Percentiles rank a stretch among this genome's conserved stretches.
phyloP scores from a whole-genome alignment of 2,888 invertebrate species.

The Eugnorisma glareosa region DNA sequence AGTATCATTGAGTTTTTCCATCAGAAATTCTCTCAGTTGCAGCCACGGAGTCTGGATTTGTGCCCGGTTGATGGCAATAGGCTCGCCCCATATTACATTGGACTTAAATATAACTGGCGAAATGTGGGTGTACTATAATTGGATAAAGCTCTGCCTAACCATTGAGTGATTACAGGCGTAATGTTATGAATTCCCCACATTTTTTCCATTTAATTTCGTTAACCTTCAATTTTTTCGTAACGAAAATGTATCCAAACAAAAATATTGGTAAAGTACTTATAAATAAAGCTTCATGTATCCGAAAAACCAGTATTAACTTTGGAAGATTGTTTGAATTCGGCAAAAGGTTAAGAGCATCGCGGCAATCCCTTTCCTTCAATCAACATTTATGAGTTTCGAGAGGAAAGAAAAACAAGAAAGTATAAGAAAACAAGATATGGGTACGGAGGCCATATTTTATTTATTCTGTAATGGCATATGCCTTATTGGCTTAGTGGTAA shows the following conservation, averaged over 20 bases:
- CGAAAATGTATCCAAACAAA: neutral
- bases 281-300: neutral
- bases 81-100: too few species aligned
- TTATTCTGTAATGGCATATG: slow-evolving; percentile 15
- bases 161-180: too few species aligned
- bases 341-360: slow-evolving; percentile 52
- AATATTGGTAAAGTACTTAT: neutral
- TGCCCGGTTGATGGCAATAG: too few species aligned
- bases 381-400: slow-evolving; percentile 57
- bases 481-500: slow-evolving; percentile 26
- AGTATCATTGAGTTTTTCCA: too few species aligned
- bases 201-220: neutral
- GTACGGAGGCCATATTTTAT: slow-evolving; percentile 27
- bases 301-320: slow-evolving; percentile 23
- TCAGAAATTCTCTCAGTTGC: too few species aligned
- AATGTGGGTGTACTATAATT: too few species aligned
- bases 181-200: neutral
- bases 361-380: slow-evolving; percentile 56
- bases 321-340: slow-evolving; percentile 39
- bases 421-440: slow-evolving; percentile 46
- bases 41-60: too few species aligned
- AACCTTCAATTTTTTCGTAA: neutral
- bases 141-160: too few species aligned
- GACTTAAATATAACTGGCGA: too few species aligned
- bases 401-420: slow-evolving; percentile 31